Evolutionary conservation across 2,113 vertebrate genomes (phyloP).

Genomic region (Phylloscopus whistleri): DNA sequence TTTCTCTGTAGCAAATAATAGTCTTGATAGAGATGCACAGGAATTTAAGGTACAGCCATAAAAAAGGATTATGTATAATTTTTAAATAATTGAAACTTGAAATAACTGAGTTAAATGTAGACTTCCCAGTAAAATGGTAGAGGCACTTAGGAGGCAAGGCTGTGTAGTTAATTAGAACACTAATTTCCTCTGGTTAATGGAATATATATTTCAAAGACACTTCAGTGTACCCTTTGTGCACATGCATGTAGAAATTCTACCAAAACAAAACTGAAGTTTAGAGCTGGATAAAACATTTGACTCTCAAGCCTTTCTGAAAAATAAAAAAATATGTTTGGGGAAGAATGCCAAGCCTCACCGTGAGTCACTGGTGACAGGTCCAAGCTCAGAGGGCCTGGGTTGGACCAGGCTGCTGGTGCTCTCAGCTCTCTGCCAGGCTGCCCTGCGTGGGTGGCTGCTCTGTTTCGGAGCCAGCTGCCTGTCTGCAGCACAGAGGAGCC

Average conservation of each 20-base stretch:
- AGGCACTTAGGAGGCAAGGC: neutral
- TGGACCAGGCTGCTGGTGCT: neutral
- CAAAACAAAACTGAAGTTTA: neutral
- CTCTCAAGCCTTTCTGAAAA: neutral
- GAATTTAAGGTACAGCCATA: neutral
- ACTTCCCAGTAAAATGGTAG: neutral
- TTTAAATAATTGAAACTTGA: neutral
- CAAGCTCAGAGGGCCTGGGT: fast-evolving
- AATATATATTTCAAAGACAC: neutral
- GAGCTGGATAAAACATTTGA: neutral
- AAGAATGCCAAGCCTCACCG: neutral
- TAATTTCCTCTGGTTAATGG: neutral
- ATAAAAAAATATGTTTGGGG: neutral
- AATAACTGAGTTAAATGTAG: neutral
- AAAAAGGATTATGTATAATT: neutral
- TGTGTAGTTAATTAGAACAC: neutral
- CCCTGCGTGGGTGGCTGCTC: neutral
- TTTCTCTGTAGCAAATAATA: neutral
- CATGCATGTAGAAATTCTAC: neutral
- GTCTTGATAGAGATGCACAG: neutral
- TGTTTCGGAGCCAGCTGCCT: fast-evolving
- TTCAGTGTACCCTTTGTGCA: neutral
- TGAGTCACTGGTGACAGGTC: neutral
- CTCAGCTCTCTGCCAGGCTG: neutral
- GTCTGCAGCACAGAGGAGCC: neutral